Percentiles rank a stretch among this genome's conserved stretches.
phyloP scores from a whole-genome alignment of 2,113 vertebrate species.

The Petaurus breviceps region DNA sequence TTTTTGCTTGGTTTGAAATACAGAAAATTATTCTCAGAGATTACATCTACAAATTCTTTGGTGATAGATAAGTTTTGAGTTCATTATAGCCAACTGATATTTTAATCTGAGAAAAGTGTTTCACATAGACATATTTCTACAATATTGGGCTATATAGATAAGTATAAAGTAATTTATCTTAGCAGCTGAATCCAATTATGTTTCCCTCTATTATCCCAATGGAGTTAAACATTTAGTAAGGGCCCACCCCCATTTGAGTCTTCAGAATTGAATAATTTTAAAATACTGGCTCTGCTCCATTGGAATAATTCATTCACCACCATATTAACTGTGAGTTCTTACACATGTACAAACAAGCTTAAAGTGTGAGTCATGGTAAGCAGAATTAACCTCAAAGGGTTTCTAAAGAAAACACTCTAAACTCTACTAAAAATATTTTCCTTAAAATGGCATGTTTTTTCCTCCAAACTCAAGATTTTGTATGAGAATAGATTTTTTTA shows the following conservation, averaged over 20 bases:
- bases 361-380: neutral
- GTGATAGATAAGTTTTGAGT: conserved; percentile 13
- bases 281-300: neutral
- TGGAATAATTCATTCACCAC: conserved; percentile 9
- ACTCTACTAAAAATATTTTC: neutral
- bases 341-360: conserved; percentile 12
- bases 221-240: conserved; percentile 41
- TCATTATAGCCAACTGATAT: conserved; percentile 17
- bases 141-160: neutral
- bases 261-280: conserved; percentile 32
- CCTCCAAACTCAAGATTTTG: neutral
- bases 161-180: conserved; percentile 37
- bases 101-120: conserved; percentile 47
- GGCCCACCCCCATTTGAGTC: neutral
- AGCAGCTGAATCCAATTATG: conserved; percentile 9
- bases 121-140: conserved; percentile 13
- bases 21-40: conserved; percentile 17
- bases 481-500: neutral
- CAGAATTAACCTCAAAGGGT: neutral
- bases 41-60: neutral
- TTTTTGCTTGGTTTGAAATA: conserved; percentile 36
- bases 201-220: conserved; percentile 13
- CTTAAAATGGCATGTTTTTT: neutral
- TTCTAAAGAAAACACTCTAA: neutral
- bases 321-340: conserved; percentile 23